Conservation (phyloP, 2,113 vertebrate genomes). For the Grallaria varia region DNA sequence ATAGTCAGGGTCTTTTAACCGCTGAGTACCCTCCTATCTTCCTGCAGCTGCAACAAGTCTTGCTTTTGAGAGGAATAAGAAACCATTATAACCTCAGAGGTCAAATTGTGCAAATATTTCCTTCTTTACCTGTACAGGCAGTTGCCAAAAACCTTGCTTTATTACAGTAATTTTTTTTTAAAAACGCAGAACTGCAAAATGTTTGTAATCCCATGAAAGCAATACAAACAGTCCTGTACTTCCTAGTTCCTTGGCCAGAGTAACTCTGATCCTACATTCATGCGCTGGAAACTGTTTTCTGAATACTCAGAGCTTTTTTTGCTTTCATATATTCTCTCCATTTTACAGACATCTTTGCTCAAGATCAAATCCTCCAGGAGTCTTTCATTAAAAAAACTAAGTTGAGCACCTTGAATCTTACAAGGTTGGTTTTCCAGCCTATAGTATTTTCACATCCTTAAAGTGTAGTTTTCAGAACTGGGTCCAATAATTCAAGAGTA, state of each 20-base stretch:
- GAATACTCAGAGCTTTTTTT: neutral
- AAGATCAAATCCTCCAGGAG: neutral
- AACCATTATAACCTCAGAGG: neutral
- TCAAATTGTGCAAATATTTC: neutral
- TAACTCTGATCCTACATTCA: neutral
- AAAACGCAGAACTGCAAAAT: neutral
- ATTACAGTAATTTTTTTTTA: neutral
- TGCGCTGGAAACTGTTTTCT: neutral
- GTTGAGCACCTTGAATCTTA: neutral
- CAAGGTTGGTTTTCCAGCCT: neutral
- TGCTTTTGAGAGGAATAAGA: neutral
- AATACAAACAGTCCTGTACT: neutral
- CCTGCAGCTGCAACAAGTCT: neutral
- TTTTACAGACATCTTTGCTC: neutral
- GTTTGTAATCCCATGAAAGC: neutral
- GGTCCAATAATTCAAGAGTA: neutral
- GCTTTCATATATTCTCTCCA: neutral
- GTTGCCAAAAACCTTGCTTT: neutral
- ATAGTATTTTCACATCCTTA: neutral
- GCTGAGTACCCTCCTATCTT: neutral
- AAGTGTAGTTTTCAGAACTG: neutral
- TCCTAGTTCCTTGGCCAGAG: neutral
- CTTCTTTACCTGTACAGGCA: neutral
- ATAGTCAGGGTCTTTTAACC: neutral
- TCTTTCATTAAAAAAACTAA: neutral